Conservation (phyloP, 92 coral and sea anemone species). For the Pocillopora meandrina region DNA sequence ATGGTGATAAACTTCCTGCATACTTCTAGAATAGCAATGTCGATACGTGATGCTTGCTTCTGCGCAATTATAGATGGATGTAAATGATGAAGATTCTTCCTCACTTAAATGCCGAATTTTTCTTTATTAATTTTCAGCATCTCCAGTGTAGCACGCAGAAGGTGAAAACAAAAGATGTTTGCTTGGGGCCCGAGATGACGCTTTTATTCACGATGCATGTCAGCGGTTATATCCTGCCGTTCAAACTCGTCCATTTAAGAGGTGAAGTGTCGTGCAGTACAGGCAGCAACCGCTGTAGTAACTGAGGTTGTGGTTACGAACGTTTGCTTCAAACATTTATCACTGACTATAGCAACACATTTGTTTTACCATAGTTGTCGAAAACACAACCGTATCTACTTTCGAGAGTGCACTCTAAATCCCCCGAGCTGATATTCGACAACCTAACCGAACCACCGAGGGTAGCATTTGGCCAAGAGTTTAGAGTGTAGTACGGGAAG, state of each 20-base stretch:
- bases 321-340: not conserved
- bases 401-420: conserved; percentile 11
- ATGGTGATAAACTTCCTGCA: no score
- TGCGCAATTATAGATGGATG: no score
- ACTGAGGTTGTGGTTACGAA: not conserved
- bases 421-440: conserved; percentile 11
- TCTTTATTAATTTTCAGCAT: not conserved
- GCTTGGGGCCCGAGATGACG: conserved; percentile 20
- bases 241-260: conserved; percentile 8
- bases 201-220: not conserved
- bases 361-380: conserved; percentile 9
- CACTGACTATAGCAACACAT: not conserved
- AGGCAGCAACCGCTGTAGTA: not conserved
- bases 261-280: conserved; percentile 4
- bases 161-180: not conserved
- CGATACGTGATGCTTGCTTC: no score
- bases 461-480: conserved; percentile 12
- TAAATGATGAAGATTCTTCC: no score
- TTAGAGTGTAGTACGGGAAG: conserved; percentile 13
- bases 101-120: not conserved
- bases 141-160: not conserved
- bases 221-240: not conserved
- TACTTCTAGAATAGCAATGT: no score
- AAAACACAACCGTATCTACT: not conserved
- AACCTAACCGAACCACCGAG: conserved; percentile 10